Conservation (phyloP, 1,140 invertebrate genomes). For the Panagrolaimus sp. region DNA sequence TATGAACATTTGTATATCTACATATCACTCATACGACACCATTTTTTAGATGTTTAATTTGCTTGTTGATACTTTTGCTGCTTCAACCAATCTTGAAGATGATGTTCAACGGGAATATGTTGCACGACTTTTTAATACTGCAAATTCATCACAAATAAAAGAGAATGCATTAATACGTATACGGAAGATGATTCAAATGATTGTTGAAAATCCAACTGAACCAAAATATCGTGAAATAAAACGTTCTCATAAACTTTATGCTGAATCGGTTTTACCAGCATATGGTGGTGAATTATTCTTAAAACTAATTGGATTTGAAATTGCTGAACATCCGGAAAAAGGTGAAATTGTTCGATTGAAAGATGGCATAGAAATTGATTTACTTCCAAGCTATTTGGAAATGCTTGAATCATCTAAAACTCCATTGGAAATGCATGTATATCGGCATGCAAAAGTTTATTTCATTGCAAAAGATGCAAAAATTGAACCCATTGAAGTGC, state of each 20-base stretch:
- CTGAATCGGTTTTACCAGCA: background rate
- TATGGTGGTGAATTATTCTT: background rate
- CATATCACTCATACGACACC: background rate
- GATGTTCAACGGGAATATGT: background rate
- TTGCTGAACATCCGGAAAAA: background rate
- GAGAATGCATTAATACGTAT: background rate
- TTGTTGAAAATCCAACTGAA: background rate
- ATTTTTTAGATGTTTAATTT: constrained; percentile 1
- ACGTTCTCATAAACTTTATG: background rate
- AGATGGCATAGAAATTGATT: background rate
- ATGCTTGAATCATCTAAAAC: background rate
- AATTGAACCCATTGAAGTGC: background rate
- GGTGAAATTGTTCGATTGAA: background rate
- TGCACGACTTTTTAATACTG: background rate
- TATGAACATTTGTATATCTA: background rate
- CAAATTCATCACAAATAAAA: background rate
- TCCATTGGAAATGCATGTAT: background rate
- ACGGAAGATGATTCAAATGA: background rate
- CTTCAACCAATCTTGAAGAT: background rate
- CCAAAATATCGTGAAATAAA: background rate
- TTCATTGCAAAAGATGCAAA: constrained; percentile 3
- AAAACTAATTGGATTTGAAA: background rate
- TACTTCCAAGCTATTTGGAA: background rate
- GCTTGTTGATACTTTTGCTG: background rate
- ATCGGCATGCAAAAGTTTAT: constrained; percentile 1